phyloP scores from a whole-genome alignment of 2,113 vertebrate species.

The Noctilio leporinus region DNA sequence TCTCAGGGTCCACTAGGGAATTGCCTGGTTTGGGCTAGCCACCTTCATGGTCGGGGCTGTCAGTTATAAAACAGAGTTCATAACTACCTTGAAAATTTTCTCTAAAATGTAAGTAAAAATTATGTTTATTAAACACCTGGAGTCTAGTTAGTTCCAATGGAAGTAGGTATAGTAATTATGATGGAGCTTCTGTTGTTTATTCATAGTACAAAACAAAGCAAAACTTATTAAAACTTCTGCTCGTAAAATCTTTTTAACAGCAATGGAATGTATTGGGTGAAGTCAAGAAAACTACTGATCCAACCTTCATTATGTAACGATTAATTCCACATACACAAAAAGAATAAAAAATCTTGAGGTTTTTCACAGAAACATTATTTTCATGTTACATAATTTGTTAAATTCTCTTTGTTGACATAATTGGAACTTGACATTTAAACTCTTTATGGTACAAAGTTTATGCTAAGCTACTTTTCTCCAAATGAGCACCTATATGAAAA shows the following conservation, averaged over 20 bases:
- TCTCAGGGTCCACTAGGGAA: neutral
- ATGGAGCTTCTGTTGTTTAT: neutral
- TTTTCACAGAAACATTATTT: neutral
- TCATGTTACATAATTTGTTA: neutral
- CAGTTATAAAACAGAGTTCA: neutral
- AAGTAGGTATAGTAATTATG: neutral
- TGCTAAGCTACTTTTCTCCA: neutral
- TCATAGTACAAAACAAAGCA: neutral
- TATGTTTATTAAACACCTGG: neutral
- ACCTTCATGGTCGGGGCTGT: neutral
- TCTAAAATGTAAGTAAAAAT: neutral
- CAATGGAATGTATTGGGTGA: neutral
- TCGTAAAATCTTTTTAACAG: neutral
- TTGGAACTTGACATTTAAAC: neutral
- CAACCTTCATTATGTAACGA: neutral
- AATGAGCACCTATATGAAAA: neutral
- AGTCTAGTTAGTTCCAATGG: neutral
- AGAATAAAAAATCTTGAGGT: neutral
- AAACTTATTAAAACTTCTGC: neutral
- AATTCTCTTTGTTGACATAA: neutral
- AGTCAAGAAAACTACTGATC: neutral
- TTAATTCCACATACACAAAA: neutral
- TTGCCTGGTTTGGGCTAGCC: neutral
- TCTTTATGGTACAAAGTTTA: neutral
- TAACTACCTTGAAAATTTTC: neutral